phyloP scores from a whole-genome alignment of 2,113 vertebrate genomes.

The Numida meleagris region DNA sequence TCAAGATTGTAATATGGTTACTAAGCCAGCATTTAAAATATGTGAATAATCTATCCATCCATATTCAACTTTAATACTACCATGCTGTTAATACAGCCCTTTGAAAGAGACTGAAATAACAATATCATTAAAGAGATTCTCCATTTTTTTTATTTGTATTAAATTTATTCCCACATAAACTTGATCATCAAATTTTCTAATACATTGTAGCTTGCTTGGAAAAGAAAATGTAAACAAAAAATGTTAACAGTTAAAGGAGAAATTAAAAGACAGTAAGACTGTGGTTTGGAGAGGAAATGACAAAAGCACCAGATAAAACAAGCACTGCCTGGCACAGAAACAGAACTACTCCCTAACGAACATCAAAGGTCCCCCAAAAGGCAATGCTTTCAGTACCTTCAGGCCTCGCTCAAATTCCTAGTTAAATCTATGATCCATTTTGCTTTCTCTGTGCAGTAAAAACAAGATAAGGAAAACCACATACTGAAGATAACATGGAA shows the following conservation, averaged over 20 bases:
- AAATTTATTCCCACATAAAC: neutral
- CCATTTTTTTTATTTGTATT: neutral
- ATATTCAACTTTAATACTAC: neutral
- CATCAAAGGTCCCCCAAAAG: neutral
- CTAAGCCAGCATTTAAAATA: neutral
- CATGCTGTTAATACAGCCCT: neutral
- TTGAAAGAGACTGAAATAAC: neutral
- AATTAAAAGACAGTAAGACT: neutral
- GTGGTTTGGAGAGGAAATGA: neutral
- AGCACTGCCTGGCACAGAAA: neutral
- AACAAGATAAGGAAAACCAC: neutral
- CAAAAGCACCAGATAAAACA: neutral
- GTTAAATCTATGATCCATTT: neutral
- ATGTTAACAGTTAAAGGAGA: neutral
- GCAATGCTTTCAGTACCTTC: neutral
- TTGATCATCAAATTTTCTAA: neutral
- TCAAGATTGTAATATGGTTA: neutral
- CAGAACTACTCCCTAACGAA: neutral
- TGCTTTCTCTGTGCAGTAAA: neutral
- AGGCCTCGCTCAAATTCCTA: neutral
- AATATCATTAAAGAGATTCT: neutral
- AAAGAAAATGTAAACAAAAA: constrained; percentile 9
- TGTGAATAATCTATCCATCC: neutral
- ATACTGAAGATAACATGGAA: neutral
- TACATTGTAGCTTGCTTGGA: neutral